Conservation (phyloP, 1,140 invertebrate species). For the Orchesella cincta region DNA sequence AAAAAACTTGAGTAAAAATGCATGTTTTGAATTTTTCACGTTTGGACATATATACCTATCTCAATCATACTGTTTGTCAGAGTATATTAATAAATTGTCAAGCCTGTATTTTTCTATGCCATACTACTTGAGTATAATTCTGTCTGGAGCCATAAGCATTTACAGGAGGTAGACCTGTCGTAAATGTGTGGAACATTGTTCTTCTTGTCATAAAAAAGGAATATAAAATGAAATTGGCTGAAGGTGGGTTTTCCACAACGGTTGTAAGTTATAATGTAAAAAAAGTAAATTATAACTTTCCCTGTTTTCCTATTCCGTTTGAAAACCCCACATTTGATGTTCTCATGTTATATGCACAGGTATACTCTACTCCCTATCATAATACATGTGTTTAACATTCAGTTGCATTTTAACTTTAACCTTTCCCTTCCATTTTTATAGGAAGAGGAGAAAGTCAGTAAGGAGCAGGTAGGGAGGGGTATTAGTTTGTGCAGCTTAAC, state of each 20-base stretch:
- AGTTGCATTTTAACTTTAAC: no score
- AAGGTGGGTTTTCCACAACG: neutral
- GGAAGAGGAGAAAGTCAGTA: neutral
- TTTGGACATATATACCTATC: neutral
- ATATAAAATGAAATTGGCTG: neutral
- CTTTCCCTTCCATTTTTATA: no score
- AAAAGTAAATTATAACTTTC: constrained; percentile 20
- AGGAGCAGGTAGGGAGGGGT: neutral
- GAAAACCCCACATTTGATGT: neutral
- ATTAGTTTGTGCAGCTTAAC: neutral
- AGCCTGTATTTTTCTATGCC: neutral
- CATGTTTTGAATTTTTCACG: neutral
- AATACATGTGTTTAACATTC: no score
- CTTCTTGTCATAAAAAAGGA: constrained; percentile 3
- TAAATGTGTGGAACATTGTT: neutral
- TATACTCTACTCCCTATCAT: no score
- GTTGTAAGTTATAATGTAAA: neutral
- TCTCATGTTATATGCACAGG: no score
- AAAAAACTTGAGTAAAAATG: neutral
- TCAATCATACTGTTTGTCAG: no score
- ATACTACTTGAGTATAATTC: neutral
- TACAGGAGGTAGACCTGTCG: neutral
- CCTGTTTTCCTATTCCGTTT: neutral
- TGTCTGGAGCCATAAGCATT: neutral
- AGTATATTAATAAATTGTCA: neutral